These are phyloP conservation scores for Homalodisca vitripennis DNA, from an alignment of 1,140 invertebrate genomes.

Conservation along the genomic window DNA sequence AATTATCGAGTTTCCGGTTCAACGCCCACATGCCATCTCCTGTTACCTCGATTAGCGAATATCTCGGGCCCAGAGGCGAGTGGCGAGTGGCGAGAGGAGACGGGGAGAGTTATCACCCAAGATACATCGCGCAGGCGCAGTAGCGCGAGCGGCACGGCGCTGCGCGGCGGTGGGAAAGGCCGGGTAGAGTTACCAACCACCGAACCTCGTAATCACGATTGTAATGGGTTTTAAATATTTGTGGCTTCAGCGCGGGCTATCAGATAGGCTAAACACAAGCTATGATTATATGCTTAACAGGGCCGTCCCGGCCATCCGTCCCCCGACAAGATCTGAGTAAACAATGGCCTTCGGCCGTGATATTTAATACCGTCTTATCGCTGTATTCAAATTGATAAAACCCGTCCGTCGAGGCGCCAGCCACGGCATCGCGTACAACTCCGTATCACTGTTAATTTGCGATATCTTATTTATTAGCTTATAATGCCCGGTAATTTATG, in stretches of 20 bases:
- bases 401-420: neutral
- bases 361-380: constrained; percentile 1
- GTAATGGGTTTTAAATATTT: constrained; percentile 14
- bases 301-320: neutral
- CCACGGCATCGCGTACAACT: neutral
- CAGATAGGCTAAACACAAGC: constrained; percentile 4
- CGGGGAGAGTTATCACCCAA: neutral
- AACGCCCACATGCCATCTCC: too few species aligned
- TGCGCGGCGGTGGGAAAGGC: neutral
- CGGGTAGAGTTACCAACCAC: constrained; percentile 9
- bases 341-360: neutral
- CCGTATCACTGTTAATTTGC: constrained; percentile 12
- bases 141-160: too few species aligned
- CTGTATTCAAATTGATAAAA: constrained; percentile 16
- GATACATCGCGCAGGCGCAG: constrained; percentile 8
- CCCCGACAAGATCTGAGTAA: neutral
- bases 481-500: constrained; percentile 11
- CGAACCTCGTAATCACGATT: neutral
- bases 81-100: too few species aligned
- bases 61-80: too few species aligned
- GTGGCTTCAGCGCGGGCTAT: neutral
- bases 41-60: too few species aligned
- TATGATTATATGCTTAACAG: constrained; percentile 12
- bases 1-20: too few species aligned
- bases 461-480: constrained; percentile 17